Evolutionary conservation across 2,113 vertebrate species (phyloP).

Genomic region (Sander lucioperca): DNA sequence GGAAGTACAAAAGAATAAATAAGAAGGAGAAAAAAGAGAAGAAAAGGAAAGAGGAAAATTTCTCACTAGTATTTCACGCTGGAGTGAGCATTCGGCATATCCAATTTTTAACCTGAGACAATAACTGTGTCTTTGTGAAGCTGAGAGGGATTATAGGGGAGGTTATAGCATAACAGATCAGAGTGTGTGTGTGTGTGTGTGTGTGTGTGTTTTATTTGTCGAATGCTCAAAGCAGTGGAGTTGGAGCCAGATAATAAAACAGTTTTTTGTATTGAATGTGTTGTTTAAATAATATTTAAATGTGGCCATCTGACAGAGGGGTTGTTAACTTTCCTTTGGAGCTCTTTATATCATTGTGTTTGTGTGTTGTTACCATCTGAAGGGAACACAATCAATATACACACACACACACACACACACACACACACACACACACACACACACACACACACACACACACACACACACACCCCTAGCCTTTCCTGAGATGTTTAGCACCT

Average conservation of each 20-base stretch:
- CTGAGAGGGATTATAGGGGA: slow-evolving; percentile 51
- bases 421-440: slow-evolving; percentile 1
- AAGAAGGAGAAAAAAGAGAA: slow-evolving; percentile 23
- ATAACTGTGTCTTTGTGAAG: slow-evolving; percentile 52
- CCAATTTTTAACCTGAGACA: slow-evolving; percentile 66
- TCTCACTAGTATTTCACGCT: slow-evolving; percentile 62
- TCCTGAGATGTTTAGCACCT: slow-evolving; percentile 49
- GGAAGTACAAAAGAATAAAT: not conserved
- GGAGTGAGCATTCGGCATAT: slow-evolving; percentile 61
- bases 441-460: slow-evolving; percentile 7
- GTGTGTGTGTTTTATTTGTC: slow-evolving; percentile 24
- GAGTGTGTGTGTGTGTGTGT: slow-evolving; percentile 3
- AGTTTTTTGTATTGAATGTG: slow-evolving; percentile 30
- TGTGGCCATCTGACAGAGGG: slow-evolving; percentile 19
- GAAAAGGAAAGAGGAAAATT: slow-evolving; percentile 25
- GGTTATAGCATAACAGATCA: slow-evolving; percentile 43
- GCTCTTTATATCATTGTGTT: slow-evolving; percentile 28
- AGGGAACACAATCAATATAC: slow-evolving; percentile 27
- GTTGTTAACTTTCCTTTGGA: slow-evolving; percentile 38
- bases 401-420: slow-evolving; percentile 19
- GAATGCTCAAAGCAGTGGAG: not conserved
- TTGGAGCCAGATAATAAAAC: slow-evolving; percentile 30
- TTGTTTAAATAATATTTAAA: slow-evolving; percentile 58
- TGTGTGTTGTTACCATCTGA: slow-evolving; percentile 40
- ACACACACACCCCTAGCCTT: slow-evolving; percentile 6